phyloP scores from a whole-genome alignment of 2,888 invertebrate species.

The Plutella xylostella region DNA sequence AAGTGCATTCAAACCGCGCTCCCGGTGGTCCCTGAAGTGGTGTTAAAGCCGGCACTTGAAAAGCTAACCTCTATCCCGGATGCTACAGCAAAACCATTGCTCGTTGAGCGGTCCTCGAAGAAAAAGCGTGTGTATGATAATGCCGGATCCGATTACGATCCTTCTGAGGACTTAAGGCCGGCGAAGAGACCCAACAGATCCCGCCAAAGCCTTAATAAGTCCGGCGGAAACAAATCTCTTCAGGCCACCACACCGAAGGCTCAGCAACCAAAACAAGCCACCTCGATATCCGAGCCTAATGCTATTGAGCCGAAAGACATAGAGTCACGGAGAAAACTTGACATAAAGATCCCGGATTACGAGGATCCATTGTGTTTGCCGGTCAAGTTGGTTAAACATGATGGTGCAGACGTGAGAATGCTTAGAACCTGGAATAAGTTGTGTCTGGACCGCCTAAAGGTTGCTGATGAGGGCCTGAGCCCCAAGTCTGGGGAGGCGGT shows the following conservation, averaged over 20 bases:
- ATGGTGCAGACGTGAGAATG: slow-evolving; percentile 24
- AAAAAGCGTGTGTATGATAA: slow-evolving; percentile 29
- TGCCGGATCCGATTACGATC: slow-evolving; percentile 52
- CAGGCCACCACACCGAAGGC: no score
- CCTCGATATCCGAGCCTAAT: no score
- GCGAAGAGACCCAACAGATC: slow-evolving; percentile 10
- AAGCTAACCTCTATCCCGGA: slow-evolving; percentile 29
- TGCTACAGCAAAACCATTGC: slow-evolving; percentile 26
- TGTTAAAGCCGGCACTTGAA: slow-evolving; percentile 14
- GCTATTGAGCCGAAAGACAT: no score
- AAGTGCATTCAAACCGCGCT: slow-evolving; percentile 39
- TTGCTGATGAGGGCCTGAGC: slow-evolving; percentile 31
- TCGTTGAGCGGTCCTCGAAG: slow-evolving; percentile 31
- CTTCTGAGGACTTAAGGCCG: slow-evolving; percentile 28
- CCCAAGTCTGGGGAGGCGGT: slow-evolving; percentile 32
- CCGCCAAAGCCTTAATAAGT: no score
- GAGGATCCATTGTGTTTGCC: slow-evolving; percentile 55
- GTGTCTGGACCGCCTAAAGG: slow-evolving; percentile 44
- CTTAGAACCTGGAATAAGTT: slow-evolving; percentile 48
- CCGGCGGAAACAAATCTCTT: no score
- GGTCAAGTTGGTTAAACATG: slow-evolving; percentile 34
- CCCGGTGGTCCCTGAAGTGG: background rate
- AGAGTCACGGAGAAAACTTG: slow-evolving; percentile 26
- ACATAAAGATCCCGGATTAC: slow-evolving; percentile 48
- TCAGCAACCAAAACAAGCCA: background rate